A percentile compares a stretch with the other conserved stretches of the same genome.
phyloP scores from a whole-genome alignment of 2,113 vertebrate species.

The Erythrolamprus reginae region DNA sequence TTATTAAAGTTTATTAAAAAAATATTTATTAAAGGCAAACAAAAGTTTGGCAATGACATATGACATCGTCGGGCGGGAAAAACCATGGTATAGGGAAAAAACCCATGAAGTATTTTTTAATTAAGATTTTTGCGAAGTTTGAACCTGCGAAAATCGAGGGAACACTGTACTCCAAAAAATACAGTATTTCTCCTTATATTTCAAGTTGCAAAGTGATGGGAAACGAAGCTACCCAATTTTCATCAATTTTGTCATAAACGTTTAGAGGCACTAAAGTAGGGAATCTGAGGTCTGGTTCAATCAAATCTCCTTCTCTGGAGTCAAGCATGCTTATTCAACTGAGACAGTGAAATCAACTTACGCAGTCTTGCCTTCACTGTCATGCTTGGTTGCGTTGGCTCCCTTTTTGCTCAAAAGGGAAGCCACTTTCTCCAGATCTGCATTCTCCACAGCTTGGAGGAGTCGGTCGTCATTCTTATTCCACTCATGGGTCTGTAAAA shows the following conservation, averaged over 20 bases:
- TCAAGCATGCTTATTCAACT: background rate
- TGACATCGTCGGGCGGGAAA: too few relatives aligned
- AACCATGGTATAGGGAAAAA: too few relatives aligned
- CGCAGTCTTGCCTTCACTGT: slow-evolving; percentile 92
- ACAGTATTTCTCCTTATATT: background rate
- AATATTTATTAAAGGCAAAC: too few relatives aligned
- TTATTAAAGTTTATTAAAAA: too few relatives aligned
- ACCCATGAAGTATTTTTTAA: too few relatives aligned
- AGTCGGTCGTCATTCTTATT: slow-evolving; percentile 96
- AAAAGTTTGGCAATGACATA: too few relatives aligned
- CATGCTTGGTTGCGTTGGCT: slow-evolving; percentile 85
- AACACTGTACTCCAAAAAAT: too few relatives aligned
- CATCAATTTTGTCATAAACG: background rate
- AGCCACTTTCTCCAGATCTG: slow-evolving; percentile 87
- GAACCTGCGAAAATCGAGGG: too few relatives aligned
- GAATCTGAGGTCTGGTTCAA: background rate
- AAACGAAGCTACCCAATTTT: background rate
- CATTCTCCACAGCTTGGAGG: slow-evolving; percentile 92
- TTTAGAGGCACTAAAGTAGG: background rate
- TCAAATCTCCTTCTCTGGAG: background rate
- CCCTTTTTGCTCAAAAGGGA: slow-evolving; percentile 92
- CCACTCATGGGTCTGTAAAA: slow-evolving; percentile 87
- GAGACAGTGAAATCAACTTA: slow-evolving; percentile 67
- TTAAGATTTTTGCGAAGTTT: too few relatives aligned
- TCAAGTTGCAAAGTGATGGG: background rate